These are phyloP conservation scores for Pasiphila rectangulata DNA, from an alignment of 2,888 invertebrate species.

Conservation along the genomic window DNA sequence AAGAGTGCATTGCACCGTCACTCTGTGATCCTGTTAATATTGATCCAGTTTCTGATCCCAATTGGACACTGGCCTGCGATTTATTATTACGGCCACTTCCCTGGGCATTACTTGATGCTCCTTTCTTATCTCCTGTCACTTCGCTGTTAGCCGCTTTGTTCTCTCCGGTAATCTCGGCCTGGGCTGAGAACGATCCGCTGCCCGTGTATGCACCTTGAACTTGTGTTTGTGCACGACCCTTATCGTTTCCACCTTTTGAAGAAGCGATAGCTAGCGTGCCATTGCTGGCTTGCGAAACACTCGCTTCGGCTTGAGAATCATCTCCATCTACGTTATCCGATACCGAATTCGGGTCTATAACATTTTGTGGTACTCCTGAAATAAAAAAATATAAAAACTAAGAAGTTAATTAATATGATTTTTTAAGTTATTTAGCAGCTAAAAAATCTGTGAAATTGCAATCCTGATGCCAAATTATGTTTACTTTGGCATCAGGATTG, in stretches of 20 bases:
- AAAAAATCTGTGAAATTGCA: not conserved
- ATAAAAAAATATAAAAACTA: constrained; percentile 34
- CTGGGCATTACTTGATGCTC: constrained; percentile 88
- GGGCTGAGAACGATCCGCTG: constrained; percentile 89
- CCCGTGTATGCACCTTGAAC: constrained; percentile 90
- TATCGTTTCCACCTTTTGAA: constrained; percentile 87
- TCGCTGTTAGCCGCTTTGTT: constrained; percentile 86
- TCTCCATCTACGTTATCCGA: constrained; percentile 76
- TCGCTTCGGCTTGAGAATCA: constrained; percentile 87
- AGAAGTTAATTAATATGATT: not conserved
- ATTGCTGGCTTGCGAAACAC: constrained; percentile 76
- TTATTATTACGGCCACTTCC: constrained; percentile 87
- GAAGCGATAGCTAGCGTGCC: constrained; percentile 88
- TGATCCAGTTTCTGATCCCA: constrained; percentile 88
- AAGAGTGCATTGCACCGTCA: constrained; percentile 87
- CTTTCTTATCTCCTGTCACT: constrained; percentile 86
- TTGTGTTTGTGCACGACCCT: constrained; percentile 90
- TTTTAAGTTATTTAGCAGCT: too few species aligned
- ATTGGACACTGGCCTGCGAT: constrained; percentile 88
- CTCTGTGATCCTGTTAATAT: constrained; percentile 89
- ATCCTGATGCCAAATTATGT: too few species aligned
- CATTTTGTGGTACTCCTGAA: constrained; percentile 64
- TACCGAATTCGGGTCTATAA: constrained; percentile 60
- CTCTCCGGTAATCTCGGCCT: constrained; percentile 88
- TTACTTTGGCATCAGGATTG: too few species aligned